A percentile compares a stretch with the other conserved stretches of the same genome.
Conservation (phyloP, 2,113 vertebrate genomes). For the Cyprinus carpio region DNA sequence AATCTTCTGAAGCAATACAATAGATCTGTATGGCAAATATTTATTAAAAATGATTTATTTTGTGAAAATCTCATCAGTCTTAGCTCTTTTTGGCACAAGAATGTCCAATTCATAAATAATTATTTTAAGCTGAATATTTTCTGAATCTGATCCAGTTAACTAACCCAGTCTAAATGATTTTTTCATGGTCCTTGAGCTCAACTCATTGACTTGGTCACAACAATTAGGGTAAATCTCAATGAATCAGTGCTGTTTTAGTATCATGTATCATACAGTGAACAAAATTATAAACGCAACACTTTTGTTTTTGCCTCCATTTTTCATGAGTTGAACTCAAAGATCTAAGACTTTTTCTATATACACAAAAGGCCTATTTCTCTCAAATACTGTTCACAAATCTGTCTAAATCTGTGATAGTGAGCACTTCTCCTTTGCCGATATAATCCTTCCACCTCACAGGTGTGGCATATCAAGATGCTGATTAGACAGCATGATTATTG, state of each 20-base stretch:
- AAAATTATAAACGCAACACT: too few species aligned
- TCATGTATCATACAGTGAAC: too few species aligned
- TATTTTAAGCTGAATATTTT: not conserved
- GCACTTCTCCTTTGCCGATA: too few species aligned
- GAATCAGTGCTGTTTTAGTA: not conserved
- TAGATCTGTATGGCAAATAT: not conserved
- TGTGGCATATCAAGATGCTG: too few species aligned
- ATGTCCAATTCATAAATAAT: not conserved
- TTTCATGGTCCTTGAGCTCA: not conserved
- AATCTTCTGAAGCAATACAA: not conserved
- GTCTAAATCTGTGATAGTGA: too few species aligned
- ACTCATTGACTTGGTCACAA: not conserved
- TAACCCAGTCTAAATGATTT: not conserved
- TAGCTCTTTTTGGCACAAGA: not conserved
- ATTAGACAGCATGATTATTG: too few species aligned
- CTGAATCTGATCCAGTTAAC: not conserved
- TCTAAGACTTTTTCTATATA: too few species aligned
- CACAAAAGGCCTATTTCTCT: too few species aligned
- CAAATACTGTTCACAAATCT: too few species aligned
- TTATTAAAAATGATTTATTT: not conserved
- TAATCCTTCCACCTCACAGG: too few species aligned
- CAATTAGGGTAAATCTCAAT: not conserved
- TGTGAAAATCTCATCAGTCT: not conserved
- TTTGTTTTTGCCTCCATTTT: too few species aligned
- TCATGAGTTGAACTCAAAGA: too few species aligned